phyloP scores from a whole-genome alignment of 2,888 invertebrate genomes.

The Pharmacophagus antenor region DNA sequence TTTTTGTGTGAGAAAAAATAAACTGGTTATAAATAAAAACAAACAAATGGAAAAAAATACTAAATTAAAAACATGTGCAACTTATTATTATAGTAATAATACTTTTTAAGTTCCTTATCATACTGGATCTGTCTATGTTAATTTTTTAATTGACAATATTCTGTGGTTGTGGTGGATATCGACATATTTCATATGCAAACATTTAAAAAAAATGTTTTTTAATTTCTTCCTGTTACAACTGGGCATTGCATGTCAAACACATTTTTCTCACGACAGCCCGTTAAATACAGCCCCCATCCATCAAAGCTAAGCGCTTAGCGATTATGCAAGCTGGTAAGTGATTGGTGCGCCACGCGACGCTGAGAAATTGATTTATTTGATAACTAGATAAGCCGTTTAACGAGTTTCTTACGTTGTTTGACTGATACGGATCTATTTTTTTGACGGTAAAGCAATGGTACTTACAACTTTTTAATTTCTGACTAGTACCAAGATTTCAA shows the following conservation, averaged over 20 bases:
- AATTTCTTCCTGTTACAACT: constrained; percentile 16
- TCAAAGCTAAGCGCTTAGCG: constrained; percentile 35
- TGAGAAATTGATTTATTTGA: constrained; percentile 38
- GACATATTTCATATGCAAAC: not conserved
- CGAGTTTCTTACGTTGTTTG: not conserved
- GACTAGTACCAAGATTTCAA: constrained; percentile 1
- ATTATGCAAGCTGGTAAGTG: constrained; percentile 37
- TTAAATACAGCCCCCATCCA: constrained; percentile 28
- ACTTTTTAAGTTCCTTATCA: too few species aligned
- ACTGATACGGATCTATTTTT: not conserved
- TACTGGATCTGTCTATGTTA: not conserved
- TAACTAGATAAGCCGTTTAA: constrained; percentile 32
- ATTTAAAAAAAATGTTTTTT: not conserved
- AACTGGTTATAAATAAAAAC: too few species aligned
- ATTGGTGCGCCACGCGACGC: constrained; percentile 46
- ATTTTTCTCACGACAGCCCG: constrained; percentile 27
- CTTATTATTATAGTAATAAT: too few species aligned
- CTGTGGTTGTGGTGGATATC: not conserved
- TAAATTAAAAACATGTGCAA: too few species aligned
- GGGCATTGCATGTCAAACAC: constrained; percentile 7
- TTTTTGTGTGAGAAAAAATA: too few species aligned
- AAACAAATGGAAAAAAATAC: too few species aligned
- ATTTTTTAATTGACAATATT: not conserved
- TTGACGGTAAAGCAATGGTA: not conserved
- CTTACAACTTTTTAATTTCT: not conserved